phyloP scores from a whole-genome alignment of 1,140 invertebrate genomes.

The Bactericera cockerelli region DNA sequence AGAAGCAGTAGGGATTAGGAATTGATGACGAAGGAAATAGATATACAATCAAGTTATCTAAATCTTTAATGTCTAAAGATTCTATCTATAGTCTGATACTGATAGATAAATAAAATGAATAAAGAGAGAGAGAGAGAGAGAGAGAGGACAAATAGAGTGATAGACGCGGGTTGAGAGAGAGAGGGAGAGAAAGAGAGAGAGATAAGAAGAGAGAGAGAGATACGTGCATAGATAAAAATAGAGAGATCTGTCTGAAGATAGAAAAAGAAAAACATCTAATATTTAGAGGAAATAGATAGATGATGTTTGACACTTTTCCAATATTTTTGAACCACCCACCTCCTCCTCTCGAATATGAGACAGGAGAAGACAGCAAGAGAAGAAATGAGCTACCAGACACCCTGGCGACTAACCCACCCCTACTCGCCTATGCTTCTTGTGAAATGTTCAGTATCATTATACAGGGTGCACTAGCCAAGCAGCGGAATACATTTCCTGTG shows the following conservation, averaged over 20 bases:
- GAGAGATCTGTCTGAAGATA: background rate
- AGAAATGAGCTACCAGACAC: background rate
- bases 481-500: too few species aligned
- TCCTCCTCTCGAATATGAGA: background rate
- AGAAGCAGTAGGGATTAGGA: background rate
- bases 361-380: background rate
- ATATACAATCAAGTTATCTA: background rate
- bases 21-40: background rate
- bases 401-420: too few species aligned
- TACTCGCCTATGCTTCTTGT: too few species aligned
- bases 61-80: too few species aligned
- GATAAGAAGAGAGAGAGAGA: conserved; percentile 27
- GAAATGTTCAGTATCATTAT: too few species aligned
- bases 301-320: background rate
- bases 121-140: too few species aligned
- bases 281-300: background rate
- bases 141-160: too few species aligned
- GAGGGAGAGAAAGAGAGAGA: conserved; percentile 25
- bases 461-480: too few species aligned
- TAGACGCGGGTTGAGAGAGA: background rate
- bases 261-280: background rate
- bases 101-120: too few species aligned
- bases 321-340: conserved; percentile 1
- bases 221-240: conserved; percentile 22
- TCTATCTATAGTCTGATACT: too few species aligned